These are phyloP conservation scores for Amyelois transitella DNA, from an alignment of 1,140 invertebrate genomes.

Conservation along the genomic window DNA sequence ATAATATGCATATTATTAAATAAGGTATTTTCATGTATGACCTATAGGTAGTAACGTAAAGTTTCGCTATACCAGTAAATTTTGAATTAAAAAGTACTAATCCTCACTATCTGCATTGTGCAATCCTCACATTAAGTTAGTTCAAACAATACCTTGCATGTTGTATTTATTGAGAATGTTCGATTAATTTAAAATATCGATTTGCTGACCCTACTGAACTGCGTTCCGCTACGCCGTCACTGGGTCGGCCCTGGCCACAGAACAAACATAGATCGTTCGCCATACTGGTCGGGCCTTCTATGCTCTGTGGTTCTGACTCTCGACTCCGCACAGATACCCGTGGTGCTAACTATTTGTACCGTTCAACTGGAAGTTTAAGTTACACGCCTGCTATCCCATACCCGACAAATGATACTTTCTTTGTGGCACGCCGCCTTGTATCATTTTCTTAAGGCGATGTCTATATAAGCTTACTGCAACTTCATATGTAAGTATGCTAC, in stretches of 20 bases:
- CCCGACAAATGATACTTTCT: slow-evolving; percentile 35
- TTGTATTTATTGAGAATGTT: background rate
- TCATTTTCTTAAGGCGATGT: background rate
- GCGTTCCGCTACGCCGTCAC: slow-evolving; percentile 37
- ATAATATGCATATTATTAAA: too few relatives aligned
- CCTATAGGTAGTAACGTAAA: too few relatives aligned
- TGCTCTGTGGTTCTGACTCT: background rate
- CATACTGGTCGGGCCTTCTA: background rate
- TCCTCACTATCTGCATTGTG: background rate
- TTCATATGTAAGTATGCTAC: too few relatives aligned
- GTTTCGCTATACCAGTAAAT: too few relatives aligned
- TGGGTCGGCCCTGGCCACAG: too few relatives aligned
- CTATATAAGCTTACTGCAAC: background rate
- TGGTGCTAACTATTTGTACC: slow-evolving; percentile 51
- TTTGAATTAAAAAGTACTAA: too few relatives aligned
- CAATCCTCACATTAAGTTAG: background rate
- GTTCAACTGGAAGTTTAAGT: slow-evolving; percentile 40
- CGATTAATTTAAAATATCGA: slow-evolving; percentile 16
- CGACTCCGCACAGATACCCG: slow-evolving; percentile 21
- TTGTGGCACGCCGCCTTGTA: slow-evolving; percentile 24
- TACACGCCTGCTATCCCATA: slow-evolving; percentile 39
- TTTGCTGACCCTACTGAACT: slow-evolving; percentile 34
- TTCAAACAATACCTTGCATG: background rate
- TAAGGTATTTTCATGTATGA: too few relatives aligned
- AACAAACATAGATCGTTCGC: slow-evolving; percentile 15